Conservation (phyloP, 2,797 vertebrate species). For the Margarornis squamiger region DNA sequence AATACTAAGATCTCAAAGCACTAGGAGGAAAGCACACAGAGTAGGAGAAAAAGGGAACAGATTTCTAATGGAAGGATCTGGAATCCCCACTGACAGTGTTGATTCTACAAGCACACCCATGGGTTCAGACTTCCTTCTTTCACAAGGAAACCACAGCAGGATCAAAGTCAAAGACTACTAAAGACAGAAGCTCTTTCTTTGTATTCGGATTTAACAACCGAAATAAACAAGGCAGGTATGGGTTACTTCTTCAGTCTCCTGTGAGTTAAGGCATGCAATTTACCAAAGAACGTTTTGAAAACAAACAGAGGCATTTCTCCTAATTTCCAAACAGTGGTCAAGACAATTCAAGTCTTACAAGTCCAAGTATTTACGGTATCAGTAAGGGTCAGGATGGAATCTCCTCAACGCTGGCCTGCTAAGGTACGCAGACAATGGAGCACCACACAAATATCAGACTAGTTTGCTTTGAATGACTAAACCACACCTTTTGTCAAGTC, state of each 20-base stretch:
- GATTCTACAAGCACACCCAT: not conserved
- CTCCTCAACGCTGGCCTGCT: not conserved
- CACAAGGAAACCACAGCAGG: not conserved
- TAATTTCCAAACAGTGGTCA: not conserved
- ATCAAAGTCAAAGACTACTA: conserved; percentile 28
- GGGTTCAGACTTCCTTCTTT: not conserved
- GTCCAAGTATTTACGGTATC: not conserved
- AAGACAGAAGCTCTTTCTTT: conserved; percentile 15
- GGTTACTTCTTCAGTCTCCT: not conserved
- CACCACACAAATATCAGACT: not conserved
- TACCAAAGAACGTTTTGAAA: not conserved
- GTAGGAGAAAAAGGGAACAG: not conserved
- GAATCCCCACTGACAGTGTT: not conserved
- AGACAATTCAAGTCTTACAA: not conserved
- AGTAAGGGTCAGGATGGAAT: not conserved
- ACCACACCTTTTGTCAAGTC: not conserved
- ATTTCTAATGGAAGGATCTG: not conserved
- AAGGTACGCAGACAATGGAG: not conserved
- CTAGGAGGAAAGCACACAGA: not conserved
- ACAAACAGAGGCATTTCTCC: not conserved
- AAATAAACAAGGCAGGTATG: conserved; percentile 25
- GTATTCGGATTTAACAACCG: conserved; percentile 25
- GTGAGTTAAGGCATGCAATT: not conserved
- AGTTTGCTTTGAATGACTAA: not conserved
- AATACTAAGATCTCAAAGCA: not conserved